Conservation (phyloP, 1,140 invertebrate genomes). For the Coenobita brevimanus region DNA sequence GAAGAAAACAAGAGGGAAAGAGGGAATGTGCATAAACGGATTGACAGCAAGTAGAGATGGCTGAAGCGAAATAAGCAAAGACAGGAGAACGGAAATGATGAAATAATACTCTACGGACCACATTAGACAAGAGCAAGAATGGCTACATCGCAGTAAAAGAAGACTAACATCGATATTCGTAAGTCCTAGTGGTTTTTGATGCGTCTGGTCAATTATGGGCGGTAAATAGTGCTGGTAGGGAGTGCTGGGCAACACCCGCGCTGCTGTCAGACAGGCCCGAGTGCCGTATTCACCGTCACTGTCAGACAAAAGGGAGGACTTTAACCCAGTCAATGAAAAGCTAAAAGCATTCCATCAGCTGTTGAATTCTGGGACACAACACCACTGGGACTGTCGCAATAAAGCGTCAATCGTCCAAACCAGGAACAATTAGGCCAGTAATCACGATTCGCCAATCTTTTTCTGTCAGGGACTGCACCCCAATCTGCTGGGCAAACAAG, state of each 20-base stretch:
- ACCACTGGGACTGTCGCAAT: slow-evolving; percentile 32
- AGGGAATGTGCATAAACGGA: not conserved
- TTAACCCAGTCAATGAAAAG: slow-evolving; percentile 38
- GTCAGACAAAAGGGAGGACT: slow-evolving; percentile 20
- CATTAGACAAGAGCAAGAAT: not conserved
- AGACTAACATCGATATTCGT: no score
- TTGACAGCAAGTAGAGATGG: not conserved
- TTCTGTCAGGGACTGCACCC: slow-evolving; percentile 21
- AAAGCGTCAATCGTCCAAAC: slow-evolving; percentile 33
- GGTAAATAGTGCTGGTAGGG: no score
- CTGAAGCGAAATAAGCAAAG: no score
- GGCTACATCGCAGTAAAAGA: no score
- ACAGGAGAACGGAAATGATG: no score
- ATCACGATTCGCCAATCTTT: slow-evolving; percentile 46
- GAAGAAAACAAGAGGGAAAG: not conserved
- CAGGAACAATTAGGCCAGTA: slow-evolving; percentile 38
- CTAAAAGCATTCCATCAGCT: slow-evolving; percentile 44
- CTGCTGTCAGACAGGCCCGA: slow-evolving; percentile 17
- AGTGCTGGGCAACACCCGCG: not conserved
- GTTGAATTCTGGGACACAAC: slow-evolving; percentile 34
- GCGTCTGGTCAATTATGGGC: no score
- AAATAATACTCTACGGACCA: not conserved
- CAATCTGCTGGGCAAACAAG: slow-evolving; percentile 52
- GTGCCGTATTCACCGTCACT: slow-evolving; percentile 22
- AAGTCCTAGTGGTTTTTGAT: no score